These are phyloP conservation scores for Leptopilina drosophilae DNA, from an alignment of 2,888 invertebrate species.

Conservation along the genomic window DNA sequence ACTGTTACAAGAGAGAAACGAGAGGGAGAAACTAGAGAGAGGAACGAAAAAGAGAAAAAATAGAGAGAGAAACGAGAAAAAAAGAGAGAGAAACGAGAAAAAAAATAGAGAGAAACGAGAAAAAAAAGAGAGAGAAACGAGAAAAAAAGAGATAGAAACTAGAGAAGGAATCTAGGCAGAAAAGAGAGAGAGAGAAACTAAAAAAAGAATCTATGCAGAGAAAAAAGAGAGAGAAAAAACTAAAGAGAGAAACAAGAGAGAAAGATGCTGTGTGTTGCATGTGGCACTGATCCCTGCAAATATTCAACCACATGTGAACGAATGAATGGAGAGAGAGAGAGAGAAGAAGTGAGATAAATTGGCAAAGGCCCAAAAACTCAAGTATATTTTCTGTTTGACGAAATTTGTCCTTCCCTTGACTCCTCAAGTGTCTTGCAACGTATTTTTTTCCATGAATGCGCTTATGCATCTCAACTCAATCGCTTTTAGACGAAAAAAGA, in stretches of 20 bases:
- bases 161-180: too few species aligned
- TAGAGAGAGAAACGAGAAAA: neutral
- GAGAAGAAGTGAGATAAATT: conserved; percentile 56
- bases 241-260: too few species aligned
- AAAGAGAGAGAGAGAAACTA: neutral
- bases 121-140: neutral
- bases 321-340: conserved; percentile 54
- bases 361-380: conserved; percentile 64
- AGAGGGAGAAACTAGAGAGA: too few species aligned
- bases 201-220: too few species aligned
- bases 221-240: too few species aligned
- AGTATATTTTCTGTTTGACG: conserved; percentile 69
- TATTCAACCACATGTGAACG: conserved; percentile 56
- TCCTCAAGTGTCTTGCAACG: conserved; percentile 59
- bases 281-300: conserved; percentile 21
- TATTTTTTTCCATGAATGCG: conserved; percentile 64
- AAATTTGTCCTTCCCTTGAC: conserved; percentile 64
- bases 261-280: conserved; percentile 14
- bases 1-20: conserved; percentile 30
- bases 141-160: too few species aligned
- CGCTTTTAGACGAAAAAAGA: conserved; percentile 58
- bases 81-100: too few species aligned
- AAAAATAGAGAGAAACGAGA: too few species aligned
- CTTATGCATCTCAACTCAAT: conserved; percentile 65
- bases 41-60: too few species aligned